A percentile compares a stretch with the other conserved stretches of the same genome.
Conservation (phyloP, 2,888 invertebrate species). For the Hirtodrosophila duncani region DNA sequence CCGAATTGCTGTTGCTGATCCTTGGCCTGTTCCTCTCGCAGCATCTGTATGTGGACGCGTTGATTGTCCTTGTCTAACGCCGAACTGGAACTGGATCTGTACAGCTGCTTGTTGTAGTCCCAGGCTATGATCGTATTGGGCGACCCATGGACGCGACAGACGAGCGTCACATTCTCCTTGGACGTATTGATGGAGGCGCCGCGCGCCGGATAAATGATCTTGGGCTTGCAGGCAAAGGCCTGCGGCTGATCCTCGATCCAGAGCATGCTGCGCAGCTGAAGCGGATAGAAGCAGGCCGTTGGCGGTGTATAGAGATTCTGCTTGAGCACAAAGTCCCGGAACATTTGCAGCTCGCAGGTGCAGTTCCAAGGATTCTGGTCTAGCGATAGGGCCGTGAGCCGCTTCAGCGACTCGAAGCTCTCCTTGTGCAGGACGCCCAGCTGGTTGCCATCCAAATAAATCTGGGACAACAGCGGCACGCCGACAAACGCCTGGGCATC, state of each 20-base stretch:
- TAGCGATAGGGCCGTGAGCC: slow-evolving; percentile 86
- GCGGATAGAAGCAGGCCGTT: slow-evolving; percentile 86
- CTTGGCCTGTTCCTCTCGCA: slow-evolving; percentile 74
- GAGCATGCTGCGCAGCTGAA: slow-evolving; percentile 82
- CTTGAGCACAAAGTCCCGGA: slow-evolving; percentile 87
- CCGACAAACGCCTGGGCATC: slow-evolving; percentile 85
- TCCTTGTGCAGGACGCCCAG: slow-evolving; percentile 83
- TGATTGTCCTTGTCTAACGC: slow-evolving; percentile 33
- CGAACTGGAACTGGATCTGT: slow-evolving; percentile 33
- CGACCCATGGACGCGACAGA: slow-evolving; percentile 87
- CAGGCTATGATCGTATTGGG: slow-evolving; percentile 87
- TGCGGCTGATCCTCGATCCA: slow-evolving; percentile 85
- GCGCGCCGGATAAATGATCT: slow-evolving; percentile 83
- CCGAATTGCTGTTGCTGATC: slow-evolving; percentile 71
- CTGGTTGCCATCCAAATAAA: slow-evolving; percentile 86
- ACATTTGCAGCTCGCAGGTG: slow-evolving; percentile 88
- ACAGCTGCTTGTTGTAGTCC: slow-evolving; percentile 81
- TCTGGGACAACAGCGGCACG: slow-evolving; percentile 83
- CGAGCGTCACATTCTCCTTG: slow-evolving; percentile 84
- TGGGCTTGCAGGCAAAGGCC: slow-evolving; percentile 90
- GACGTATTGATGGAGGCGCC: slow-evolving; percentile 82
- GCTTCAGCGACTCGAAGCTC: slow-evolving; percentile 82
- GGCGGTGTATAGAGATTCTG: slow-evolving; percentile 87
- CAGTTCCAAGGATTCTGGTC: slow-evolving; percentile 92
- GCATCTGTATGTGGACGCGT: slow-evolving; percentile 68